These are phyloP conservation scores for Spongilla lacustris DNA, from an alignment of 37 sponge, comb jelly and placozoan species.

Conservation along the genomic window DNA sequence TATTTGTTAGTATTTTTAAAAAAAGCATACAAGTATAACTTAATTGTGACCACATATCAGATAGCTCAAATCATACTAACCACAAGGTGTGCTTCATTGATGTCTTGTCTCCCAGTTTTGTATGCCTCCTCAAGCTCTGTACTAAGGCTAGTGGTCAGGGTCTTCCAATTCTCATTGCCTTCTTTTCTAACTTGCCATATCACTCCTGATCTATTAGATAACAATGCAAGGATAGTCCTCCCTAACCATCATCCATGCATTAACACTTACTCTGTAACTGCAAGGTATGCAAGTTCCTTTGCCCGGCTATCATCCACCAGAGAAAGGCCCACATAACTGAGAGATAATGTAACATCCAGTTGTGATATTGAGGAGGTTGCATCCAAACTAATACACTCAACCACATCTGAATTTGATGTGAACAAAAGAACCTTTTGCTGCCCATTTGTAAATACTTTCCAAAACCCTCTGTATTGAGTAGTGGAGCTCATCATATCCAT, in stretches of 20 bases:
- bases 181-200: constrained; percentile 79
- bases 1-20: no score
- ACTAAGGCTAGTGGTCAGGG: constrained; percentile 56
- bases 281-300: constrained; percentile 80
- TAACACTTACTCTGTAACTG: constrained; percentile 55
- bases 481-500: not conserved
- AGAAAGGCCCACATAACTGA: constrained; percentile 73
- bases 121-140: constrained; percentile 72
- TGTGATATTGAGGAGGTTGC: constrained; percentile 31
- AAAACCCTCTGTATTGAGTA: constrained; percentile 75
- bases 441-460: constrained; percentile 78
- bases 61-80: constrained; percentile 1
- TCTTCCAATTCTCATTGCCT: constrained; percentile 64
- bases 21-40: no score
- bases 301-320: constrained; percentile 75
- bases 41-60: no score
- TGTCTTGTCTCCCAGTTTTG: constrained; percentile 30
- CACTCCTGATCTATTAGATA: constrained; percentile 74
- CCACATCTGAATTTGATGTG: constrained; percentile 45
- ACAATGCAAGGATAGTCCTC: no score
- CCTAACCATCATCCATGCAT: no score
- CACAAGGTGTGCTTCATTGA: constrained; percentile 51
- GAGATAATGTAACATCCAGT: constrained; percentile 48
- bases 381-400: constrained; percentile 46
- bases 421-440: constrained; percentile 82